Evolutionary conservation across 37 sponge, comb jelly and placozoan species (phyloP).

Genomic region (Petrosia ficiformis): DNA sequence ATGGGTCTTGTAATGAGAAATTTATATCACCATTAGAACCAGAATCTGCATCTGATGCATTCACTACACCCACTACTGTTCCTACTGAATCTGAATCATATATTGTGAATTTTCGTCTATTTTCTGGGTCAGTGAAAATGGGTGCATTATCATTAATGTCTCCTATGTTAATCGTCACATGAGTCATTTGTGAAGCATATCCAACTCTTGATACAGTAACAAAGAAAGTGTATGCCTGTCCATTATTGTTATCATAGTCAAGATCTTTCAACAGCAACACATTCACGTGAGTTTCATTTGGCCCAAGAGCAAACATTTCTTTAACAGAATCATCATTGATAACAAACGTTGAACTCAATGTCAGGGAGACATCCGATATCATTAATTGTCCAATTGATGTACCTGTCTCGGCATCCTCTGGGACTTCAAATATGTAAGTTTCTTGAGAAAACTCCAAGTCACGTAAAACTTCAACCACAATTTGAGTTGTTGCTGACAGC

Average conservation of each 20-base stretch:
- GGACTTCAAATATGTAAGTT: not conserved
- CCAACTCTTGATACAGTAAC: not conserved
- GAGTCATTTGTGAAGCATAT: not conserved
- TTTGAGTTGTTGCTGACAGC: not conserved
- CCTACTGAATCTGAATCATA: not conserved
- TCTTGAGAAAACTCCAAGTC: not conserved
- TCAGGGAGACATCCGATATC: not conserved
- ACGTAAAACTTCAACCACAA: not conserved
- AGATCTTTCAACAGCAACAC: not conserved
- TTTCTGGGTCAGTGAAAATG: constrained; percentile 8
- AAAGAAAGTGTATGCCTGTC: not conserved
- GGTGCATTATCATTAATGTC: constrained; percentile 70
- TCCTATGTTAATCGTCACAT: not conserved
- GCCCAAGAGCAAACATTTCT: not conserved
- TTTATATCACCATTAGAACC: not conserved
- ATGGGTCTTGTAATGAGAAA: not conserved
- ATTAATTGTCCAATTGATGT: not conserved
- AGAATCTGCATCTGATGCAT: not conserved
- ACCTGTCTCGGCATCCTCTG: not conserved
- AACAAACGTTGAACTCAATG: not conserved
- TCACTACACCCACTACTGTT: not conserved
- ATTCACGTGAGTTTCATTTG: not conserved
- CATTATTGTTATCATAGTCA: constrained; percentile 16
- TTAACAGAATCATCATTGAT: no score
- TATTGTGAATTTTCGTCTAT: no score